These are phyloP conservation scores for Semnornis frantzii DNA, from an alignment of 2,113 vertebrate genomes.

Conservation along the genomic window DNA sequence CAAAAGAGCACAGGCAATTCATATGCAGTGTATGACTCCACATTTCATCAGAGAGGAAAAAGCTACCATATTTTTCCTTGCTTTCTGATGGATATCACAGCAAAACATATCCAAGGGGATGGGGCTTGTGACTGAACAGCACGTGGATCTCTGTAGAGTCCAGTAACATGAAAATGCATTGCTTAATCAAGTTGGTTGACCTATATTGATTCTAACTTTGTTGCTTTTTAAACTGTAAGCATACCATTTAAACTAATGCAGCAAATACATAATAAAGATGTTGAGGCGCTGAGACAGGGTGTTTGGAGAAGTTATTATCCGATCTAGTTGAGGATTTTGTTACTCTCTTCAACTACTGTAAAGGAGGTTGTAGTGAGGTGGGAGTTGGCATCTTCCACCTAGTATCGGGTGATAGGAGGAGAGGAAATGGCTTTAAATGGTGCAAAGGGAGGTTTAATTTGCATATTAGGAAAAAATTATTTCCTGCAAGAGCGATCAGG, in stretches of 20 bases:
- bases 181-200: not conserved
- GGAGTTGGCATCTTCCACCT: too few relatives aligned
- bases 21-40: fast-evolving
- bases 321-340: too few relatives aligned
- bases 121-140: not conserved
- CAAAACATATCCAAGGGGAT: not conserved
- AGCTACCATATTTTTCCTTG: not conserved
- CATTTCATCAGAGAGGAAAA: fast-evolving
- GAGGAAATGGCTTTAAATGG: too few relatives aligned
- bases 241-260: not conserved
- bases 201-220: not conserved
- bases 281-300: not conserved
- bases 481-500: too few relatives aligned
- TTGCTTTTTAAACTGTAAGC: not conserved
- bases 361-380: too few relatives aligned
- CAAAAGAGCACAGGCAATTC: not conserved
- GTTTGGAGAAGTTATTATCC: not conserved
- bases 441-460: too few relatives aligned
- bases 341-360: too few relatives aligned
- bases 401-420: too few relatives aligned
- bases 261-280: not conserved
- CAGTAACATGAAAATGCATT: not conserved
- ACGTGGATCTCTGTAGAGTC: not conserved
- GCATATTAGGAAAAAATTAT: too few relatives aligned
- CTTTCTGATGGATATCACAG: not conserved